phyloP scores from a whole-genome alignment of 2,113 vertebrate genomes.

The Hyperopisus bebe region DNA sequence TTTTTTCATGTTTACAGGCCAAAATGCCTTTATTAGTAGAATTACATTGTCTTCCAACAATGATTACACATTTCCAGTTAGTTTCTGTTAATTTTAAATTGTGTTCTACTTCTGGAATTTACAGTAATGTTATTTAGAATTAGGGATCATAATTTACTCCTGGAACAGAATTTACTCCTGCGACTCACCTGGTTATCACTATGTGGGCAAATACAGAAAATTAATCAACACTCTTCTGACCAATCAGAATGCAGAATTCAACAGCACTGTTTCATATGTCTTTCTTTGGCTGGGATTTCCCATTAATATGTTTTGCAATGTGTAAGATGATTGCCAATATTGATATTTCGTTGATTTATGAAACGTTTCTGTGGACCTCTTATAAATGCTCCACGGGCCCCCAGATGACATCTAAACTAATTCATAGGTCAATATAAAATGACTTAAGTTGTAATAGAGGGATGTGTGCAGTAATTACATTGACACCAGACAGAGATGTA shows the following conservation, averaged over 20 bases:
- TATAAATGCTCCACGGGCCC: background rate
- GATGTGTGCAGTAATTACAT: background rate
- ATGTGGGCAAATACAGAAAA: background rate
- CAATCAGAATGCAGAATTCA: background rate
- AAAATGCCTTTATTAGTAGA: background rate
- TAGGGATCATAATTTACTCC: background rate
- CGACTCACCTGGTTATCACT: background rate
- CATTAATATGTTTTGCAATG: background rate
- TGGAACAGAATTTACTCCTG: background rate
- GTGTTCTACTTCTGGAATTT: background rate
- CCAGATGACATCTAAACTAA: background rate
- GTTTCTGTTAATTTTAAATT: background rate
- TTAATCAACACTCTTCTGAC: background rate
- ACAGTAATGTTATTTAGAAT: background rate
- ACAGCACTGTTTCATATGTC: background rate
- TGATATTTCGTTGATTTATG: background rate
- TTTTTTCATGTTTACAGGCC: background rate
- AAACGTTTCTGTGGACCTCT: background rate
- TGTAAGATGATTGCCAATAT: background rate
- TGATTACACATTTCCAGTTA: background rate
- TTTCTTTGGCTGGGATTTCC: background rate
- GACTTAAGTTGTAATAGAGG: background rate
- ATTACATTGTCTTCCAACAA: background rate
- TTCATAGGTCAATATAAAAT: background rate
- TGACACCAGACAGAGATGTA: background rate